Evolutionary conservation across 1,140 invertebrate genomes (phyloP).

Genomic region (Trachymyrmex cornetzi): DNA sequence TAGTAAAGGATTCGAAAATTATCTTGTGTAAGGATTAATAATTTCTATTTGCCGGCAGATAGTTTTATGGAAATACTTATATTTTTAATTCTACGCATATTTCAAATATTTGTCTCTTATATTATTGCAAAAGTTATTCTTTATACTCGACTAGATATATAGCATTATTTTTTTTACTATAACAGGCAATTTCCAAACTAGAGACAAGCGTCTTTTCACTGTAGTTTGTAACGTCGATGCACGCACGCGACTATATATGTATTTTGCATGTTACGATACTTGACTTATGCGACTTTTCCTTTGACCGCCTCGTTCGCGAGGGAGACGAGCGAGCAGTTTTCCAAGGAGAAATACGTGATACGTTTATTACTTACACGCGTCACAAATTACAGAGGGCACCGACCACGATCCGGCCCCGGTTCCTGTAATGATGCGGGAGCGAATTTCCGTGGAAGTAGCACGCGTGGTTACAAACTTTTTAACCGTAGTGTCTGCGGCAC

Average conservation of each 20-base stretch:
- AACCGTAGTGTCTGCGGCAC: slow-evolving; percentile 49
- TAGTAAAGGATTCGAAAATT: too few species aligned
- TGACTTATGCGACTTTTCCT: slow-evolving; percentile 25
- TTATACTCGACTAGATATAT: neutral
- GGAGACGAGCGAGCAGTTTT: slow-evolving; percentile 36
- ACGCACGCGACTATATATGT: neutral
- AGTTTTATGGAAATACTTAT: neutral
- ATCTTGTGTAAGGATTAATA: neutral
- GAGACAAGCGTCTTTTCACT: neutral
- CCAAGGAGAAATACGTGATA: slow-evolving; percentile 39
- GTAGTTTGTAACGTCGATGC: neutral
- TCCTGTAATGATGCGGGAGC: slow-evolving; percentile 54
- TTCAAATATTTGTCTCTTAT: neutral
- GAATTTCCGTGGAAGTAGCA: slow-evolving; percentile 58
- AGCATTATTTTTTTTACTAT: too few species aligned
- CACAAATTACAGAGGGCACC: slow-evolving; percentile 45
- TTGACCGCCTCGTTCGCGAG: neutral
- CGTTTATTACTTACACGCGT: slow-evolving; percentile 54
- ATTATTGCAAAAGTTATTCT: neutral
- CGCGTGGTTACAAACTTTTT: slow-evolving; percentile 59
- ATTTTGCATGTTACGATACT: slow-evolving; percentile 31
- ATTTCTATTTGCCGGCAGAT: neutral
- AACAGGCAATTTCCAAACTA: slow-evolving; percentile 3
- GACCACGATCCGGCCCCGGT: slow-evolving; percentile 32
- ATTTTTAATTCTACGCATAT: neutral